A percentile compares a stretch with the other conserved stretches of the same genome.
Conservation (phyloP, 2,888 invertebrate species). For the Cerceris ruficornis region DNA sequence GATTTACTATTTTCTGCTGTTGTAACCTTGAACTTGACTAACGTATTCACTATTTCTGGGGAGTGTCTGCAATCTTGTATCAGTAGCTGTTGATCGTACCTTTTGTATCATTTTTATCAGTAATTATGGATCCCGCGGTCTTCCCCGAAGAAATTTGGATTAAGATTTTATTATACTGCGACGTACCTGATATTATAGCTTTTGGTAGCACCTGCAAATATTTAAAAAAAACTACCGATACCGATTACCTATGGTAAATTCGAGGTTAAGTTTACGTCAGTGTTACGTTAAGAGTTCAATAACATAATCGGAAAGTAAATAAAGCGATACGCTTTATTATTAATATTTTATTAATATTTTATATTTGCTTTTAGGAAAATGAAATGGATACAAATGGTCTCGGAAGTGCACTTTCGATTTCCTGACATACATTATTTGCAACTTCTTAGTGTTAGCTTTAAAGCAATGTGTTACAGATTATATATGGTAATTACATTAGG, state of each 20-base stretch:
- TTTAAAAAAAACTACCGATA: slow-evolving; percentile 79
- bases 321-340: background rate
- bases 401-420: slow-evolving; percentile 79
- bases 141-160: slow-evolving; percentile 82
- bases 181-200: slow-evolving; percentile 81
- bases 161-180: slow-evolving; percentile 80
- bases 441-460: slow-evolving; percentile 78
- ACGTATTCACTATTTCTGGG: slow-evolving; percentile 77
- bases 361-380: slow-evolving; percentile 74
- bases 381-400: slow-evolving; percentile 79
- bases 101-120: slow-evolving; percentile 68
- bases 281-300: slow-evolving; percentile 29
- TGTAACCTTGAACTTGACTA: slow-evolving; percentile 81
- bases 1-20: slow-evolving; percentile 53
- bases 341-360: no score
- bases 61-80: slow-evolving; percentile 76
- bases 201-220: slow-evolving; percentile 81
- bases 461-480: slow-evolving; percentile 79
- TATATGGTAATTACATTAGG: slow-evolving; percentile 78
- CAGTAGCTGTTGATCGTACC: slow-evolving; percentile 65
- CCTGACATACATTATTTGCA: slow-evolving; percentile 79
- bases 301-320: slow-evolving; percentile 17
- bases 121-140: slow-evolving; percentile 80
- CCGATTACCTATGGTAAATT: slow-evolving; percentile 80
- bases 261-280: slow-evolving; percentile 70